Base-by-base conservation (phyloP, 2,797 vertebrate species). In the Lutjanus argentimaculatus region DNA sequence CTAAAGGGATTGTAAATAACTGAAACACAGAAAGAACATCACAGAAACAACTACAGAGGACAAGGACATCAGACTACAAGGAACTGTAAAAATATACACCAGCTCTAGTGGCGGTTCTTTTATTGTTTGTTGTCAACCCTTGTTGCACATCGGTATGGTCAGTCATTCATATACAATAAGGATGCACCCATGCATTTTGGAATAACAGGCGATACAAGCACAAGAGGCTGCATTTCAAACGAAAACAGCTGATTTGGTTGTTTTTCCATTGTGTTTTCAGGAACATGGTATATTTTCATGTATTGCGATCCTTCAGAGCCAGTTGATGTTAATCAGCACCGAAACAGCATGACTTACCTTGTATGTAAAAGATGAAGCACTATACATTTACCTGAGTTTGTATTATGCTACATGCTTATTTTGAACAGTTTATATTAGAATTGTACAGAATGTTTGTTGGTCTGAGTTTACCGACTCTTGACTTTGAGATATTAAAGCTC, bases 131-230 rank as follows among this genome's bases (percentile, higher is more conserved):
- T 53, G 57, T 49, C 6, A 48, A 57, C 61, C 13, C 67, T 66
- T 45, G 64, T 25, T 77, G 73, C 66, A 84, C 55, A 21, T 42
- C 19, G 6, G 46, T 75, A 67, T 67, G 51, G 66, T 10, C 57
- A 61, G 12, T 57, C 83, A 76, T 85, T 87, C 81, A n/a, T 68
- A 43, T 21, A 88, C 65, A 81, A 61, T 79, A n/a, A 86, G 71
- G 88, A 91, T 72, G 85, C 82, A 86, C 55, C 64, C 88, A 89
- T 92, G 92, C 86, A 77, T 52, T 75, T 69, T 13, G 14, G 14
- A 73, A 79, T 17, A 36, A 68, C 74, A 86, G 77, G 79, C 67
- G 25, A 72, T 21, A 70, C 76, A 76, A 77, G 66, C 62, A 89
- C 19, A 77, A 43, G 62, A 71, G 88, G 87, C 87, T 78, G 84